Percentiles rank a stretch among this genome's conserved stretches.
These are phyloP conservation scores for Cataglyphis altisquamis DNA, from an alignment of 2,888 invertebrate species.

Conservation along the genomic window DNA sequence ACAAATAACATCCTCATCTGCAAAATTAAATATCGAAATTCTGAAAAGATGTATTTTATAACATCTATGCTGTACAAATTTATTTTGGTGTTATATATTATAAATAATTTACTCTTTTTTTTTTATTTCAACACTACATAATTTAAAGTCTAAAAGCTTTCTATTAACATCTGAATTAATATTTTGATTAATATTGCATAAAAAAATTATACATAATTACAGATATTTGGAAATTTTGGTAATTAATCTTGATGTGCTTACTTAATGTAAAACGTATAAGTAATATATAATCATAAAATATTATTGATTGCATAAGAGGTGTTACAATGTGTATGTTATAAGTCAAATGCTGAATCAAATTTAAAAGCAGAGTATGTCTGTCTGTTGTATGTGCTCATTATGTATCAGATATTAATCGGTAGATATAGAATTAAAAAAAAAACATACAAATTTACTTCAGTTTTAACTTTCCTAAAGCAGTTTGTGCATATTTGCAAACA, in stretches of 20 bases:
- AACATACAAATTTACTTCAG: slow-evolving; percentile 19
- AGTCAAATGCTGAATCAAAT: slow-evolving; percentile 72
- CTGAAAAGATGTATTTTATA: slow-evolving; percentile 59
- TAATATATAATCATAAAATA: slow-evolving; percentile 75
- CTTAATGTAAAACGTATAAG: slow-evolving; percentile 75
- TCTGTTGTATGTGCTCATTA: slow-evolving; percentile 70
- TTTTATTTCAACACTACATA: slow-evolving; percentile 17
- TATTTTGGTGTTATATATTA: slow-evolving; percentile 12
- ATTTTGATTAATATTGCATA: neutral
- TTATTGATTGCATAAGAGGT: slow-evolving; percentile 73
- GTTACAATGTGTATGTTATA: slow-evolving; percentile 69
- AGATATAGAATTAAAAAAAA: slow-evolving; percentile 56
- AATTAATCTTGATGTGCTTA: slow-evolving; percentile 68
- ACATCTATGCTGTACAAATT: slow-evolving; percentile 25
- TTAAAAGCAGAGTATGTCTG: slow-evolving; percentile 70
- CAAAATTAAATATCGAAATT: slow-evolving; percentile 58
- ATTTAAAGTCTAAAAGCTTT: neutral
- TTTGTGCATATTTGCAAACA: slow-evolving; percentile 33
- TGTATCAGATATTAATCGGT: slow-evolving; percentile 64
- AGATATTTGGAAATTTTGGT: slow-evolving; percentile 70
- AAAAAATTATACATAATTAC: slow-evolving; percentile 7
- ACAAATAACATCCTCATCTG: slow-evolving; percentile 50
- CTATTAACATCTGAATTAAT: neutral
- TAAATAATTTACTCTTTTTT: slow-evolving; percentile 2
- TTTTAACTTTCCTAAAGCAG: slow-evolving; percentile 19